Percentiles rank a stretch among this genome's conserved stretches.
Evolutionary conservation across 2,888 invertebrate genomes (phyloP).

Genomic region (Limnephilus marmoratus): DNA sequence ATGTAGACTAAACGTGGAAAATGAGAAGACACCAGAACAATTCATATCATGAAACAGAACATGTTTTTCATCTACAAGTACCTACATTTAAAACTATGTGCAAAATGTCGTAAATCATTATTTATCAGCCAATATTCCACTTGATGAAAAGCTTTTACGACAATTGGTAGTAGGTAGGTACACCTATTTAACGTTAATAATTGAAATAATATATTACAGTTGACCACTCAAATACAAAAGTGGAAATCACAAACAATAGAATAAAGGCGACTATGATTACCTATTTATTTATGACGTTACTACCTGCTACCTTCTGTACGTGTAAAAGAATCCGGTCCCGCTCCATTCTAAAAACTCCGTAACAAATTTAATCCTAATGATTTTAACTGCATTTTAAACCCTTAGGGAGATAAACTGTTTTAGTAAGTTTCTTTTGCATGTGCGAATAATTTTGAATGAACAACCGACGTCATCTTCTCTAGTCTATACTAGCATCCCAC

Average conservation of each 20-base stretch:
- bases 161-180: not conserved
- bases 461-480: not conserved
- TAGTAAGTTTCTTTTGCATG: not conserved
- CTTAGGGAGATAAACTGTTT: not conserved
- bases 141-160: not conserved
- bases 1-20: not conserved
- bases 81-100: not conserved
- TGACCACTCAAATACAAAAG: not conserved
- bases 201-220: not conserved
- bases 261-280: not conserved
- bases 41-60: not conserved
- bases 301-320: not conserved
- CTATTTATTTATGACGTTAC: not conserved
- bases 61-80: not conserved
- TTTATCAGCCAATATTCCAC: not conserved
- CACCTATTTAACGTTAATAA: not conserved
- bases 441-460: not conserved
- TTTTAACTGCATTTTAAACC: not conserved
- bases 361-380: not conserved
- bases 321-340: not conserved
- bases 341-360: not conserved
- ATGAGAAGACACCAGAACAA: not conserved
- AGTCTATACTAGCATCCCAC: not conserved
- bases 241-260: not conserved
- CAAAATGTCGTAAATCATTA: not conserved